Conservation (phyloP, 2,888 invertebrate species). For the Rotaria macrura region DNA sequence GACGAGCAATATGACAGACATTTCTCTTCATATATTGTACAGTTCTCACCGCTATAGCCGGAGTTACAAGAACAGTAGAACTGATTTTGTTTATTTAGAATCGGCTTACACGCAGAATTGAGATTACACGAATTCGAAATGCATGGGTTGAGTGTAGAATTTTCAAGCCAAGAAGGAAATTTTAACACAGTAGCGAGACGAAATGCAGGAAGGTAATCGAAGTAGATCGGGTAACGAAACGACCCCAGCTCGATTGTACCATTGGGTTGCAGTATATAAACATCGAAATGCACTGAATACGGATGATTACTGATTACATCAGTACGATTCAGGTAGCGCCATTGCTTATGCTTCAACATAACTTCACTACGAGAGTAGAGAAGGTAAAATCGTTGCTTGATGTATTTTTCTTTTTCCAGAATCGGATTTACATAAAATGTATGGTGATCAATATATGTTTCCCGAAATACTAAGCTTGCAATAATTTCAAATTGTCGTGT, state of each 20-base stretch:
- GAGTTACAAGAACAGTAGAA: neutral
- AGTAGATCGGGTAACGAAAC: neutral
- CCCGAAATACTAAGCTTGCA: neutral
- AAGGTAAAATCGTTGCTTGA: neutral
- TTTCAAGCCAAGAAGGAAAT: neutral
- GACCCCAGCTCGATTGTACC: neutral
- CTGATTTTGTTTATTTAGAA: neutral
- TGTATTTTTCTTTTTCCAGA: neutral
- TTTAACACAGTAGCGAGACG: neutral
- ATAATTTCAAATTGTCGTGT: neutral
- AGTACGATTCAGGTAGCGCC: neutral
- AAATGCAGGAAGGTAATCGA: neutral
- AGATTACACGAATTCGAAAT: neutral
- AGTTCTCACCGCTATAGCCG: neutral
- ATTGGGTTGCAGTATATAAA: neutral
- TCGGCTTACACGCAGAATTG: neutral
- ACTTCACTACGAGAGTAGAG: neutral
- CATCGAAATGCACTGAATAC: neutral
- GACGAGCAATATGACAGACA: neutral
- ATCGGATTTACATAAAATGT: neutral
- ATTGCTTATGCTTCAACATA: neutral
- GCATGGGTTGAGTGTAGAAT: neutral
- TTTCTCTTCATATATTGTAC: neutral
- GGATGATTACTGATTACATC: neutral
- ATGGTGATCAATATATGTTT: neutral